Conservation (phyloP, 2,888 invertebrate species). For the Podotricha telesiphe region DNA sequence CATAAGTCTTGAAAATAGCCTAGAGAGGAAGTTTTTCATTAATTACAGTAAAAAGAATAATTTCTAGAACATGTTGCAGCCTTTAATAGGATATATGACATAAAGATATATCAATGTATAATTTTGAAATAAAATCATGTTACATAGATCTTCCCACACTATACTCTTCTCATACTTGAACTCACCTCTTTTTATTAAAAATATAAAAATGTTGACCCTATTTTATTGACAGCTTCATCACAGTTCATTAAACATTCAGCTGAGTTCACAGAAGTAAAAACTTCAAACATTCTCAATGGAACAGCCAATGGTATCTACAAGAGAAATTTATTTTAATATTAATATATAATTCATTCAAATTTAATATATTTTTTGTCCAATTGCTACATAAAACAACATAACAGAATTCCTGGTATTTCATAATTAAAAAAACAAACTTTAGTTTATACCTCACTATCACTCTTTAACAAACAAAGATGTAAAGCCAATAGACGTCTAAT, state of each 20-base stretch:
- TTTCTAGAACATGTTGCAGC: no score
- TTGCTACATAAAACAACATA: no score
- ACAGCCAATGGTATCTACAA: conserved; percentile 85
- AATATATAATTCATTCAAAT: no score
- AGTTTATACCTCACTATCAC: conserved; percentile 67
- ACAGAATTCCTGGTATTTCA: no score
- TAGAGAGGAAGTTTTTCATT: conserved; percentile 53
- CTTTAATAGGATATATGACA: no score
- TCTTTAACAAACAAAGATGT: conserved; percentile 67
- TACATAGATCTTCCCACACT: no score
- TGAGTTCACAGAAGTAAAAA: conserved; percentile 85
- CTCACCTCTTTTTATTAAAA: conserved; percentile 83
- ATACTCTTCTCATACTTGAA: neutral
- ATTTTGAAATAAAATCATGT: no score
- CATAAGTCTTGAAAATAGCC: conserved; percentile 90
- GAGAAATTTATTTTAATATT: neutral
- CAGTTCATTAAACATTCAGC: conserved; percentile 64
- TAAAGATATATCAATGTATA: no score
- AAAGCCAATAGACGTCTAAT: conserved; percentile 67
- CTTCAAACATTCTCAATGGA: conserved; percentile 90
- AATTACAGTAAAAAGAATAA: neutral
- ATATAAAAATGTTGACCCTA: conserved; percentile 79
- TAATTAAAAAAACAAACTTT: neutral
- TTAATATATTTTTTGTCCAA: no score
- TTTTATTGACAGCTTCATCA: conserved; percentile 60